These are phyloP conservation scores for Mormyrus hasselquistii DNA, from an alignment of 2,797 vertebrate genomes.

Conservation along the genomic window DNA sequence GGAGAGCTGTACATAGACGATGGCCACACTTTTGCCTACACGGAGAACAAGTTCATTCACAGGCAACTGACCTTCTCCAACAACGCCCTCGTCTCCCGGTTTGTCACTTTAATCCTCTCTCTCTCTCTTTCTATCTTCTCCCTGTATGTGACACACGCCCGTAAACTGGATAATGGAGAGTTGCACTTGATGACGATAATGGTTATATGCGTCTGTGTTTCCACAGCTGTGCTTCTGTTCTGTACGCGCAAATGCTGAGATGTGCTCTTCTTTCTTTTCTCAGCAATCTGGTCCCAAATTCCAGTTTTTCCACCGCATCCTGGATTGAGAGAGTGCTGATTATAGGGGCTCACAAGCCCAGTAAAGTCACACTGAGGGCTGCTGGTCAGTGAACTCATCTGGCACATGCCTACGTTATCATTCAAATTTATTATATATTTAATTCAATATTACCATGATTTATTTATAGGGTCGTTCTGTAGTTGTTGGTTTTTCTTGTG, in stretches of 20 bases:
- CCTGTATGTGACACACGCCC: background rate
- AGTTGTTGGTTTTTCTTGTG: background rate
- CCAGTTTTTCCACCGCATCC: conserved; percentile 64
- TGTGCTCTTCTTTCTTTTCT: background rate
- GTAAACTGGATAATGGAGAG: background rate
- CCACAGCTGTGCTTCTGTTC: background rate
- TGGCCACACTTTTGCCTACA: conserved; percentile 76
- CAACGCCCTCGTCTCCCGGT: conserved; percentile 73
- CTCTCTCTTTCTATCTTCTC: background rate
- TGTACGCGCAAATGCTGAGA: background rate
- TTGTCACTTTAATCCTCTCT: background rate
- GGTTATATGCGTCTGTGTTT: background rate
- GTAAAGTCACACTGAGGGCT: conserved; percentile 56
- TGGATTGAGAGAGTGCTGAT: conserved; percentile 81
- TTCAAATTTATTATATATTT: background rate
- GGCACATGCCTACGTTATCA: background rate
- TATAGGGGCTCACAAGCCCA: conserved; percentile 71
- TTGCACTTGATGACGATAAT: background rate
- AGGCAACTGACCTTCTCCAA: conserved; percentile 66
- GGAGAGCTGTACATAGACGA: conserved; percentile 85
- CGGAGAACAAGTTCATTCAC: conserved; percentile 69
- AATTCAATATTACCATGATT: background rate
- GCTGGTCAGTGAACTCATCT: conserved; percentile 53
- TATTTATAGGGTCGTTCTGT: background rate
- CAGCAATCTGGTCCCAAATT: conserved; percentile 66